These are phyloP conservation scores for Scaptomyza caliginosa DNA, from an alignment of 2,888 invertebrate genomes.

Conservation along the genomic window DNA sequence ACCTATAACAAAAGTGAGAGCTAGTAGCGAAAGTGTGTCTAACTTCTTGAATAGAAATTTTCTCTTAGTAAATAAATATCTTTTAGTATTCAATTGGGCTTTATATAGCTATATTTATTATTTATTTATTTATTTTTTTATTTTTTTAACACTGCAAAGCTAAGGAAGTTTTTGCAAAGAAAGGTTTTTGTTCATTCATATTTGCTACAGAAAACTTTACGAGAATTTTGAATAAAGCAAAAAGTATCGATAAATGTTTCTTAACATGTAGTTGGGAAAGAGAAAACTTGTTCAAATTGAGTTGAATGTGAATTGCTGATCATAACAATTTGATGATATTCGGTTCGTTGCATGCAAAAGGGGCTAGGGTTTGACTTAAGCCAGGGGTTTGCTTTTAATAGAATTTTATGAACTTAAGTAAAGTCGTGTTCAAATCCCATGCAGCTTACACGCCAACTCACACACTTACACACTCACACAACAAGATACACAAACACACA, in stretches of 20 bases:
- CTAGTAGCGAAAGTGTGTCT: background rate
- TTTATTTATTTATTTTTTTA: no score
- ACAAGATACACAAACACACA: constrained; percentile 19
- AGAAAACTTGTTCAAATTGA: constrained; percentile 21
- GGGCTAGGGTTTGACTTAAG: constrained; percentile 41
- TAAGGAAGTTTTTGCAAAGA: no score
- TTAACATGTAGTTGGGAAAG: background rate
- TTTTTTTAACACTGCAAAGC: no score
- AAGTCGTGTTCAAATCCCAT: constrained; percentile 76
- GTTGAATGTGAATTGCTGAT: constrained; percentile 34
- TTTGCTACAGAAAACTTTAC: no score
- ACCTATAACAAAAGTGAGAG: background rate
- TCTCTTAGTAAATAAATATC: no score
- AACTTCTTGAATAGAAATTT: background rate
- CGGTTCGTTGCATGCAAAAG: constrained; percentile 25
- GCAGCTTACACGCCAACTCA: constrained; percentile 59
- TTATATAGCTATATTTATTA: no score
- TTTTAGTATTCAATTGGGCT: no score
- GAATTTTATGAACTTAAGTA: constrained; percentile 79
- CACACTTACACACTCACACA: constrained; percentile 16
- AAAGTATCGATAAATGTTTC: background rate
- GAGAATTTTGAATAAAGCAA: background rate
- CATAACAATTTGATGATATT: constrained; percentile 39
- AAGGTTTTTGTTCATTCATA: no score
- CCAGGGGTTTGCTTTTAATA: constrained; percentile 64